Base-by-base conservation (phyloP, 2,888 invertebrate genomes). In the Dendrolimus pini region DNA sequence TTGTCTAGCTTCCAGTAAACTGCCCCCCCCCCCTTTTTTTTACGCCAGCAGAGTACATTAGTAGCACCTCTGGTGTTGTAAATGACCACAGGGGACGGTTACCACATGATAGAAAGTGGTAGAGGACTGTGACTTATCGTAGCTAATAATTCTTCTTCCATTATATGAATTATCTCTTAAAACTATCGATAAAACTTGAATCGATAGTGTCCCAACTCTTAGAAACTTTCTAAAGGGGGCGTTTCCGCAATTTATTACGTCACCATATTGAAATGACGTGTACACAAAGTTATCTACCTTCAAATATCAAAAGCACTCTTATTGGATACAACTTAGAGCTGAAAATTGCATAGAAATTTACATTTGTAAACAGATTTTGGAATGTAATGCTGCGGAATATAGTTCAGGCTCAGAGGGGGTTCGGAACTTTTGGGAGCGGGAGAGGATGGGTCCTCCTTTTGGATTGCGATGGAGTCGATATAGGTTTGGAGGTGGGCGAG, bases 261-360 rank as follows among this genome's bases (percentile, higher is more conserved):
- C 68, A 74, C 69, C 84, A 79, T 83, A 85, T 82, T 86, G 83
- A 70, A 66, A 62, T 80, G 86, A 84, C 87, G 65, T 76, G 65
- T 70, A 70, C 72, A 67, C 64, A 61, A 61, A 61, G 55, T 66
- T 63, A 67, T 63, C 63, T 56, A 55, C 55, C 57, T n/a, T 56
- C 59, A 58, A 18, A 18, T 18, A 9, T 53, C 9, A 64, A 62
- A 60, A 41, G 42, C 42, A 52, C 64, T 64, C 65, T 63, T 80
- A 72, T 61, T 3, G 0, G 59, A 9, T 53, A 8, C 1, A 0
- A 0, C 59, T 55, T 75, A 78, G 65, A 59, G 66, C 58, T 57
- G 54, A 71, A 56, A 74, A 61, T 73, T 8, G 52, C 56, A 61
- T 64, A 53, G 41, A 18, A 18, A 18, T 52, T 41, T 13, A 56